These are phyloP conservation scores for Cettia cetti DNA, from an alignment of 2,113 vertebrate species.

Conservation along the genomic window DNA sequence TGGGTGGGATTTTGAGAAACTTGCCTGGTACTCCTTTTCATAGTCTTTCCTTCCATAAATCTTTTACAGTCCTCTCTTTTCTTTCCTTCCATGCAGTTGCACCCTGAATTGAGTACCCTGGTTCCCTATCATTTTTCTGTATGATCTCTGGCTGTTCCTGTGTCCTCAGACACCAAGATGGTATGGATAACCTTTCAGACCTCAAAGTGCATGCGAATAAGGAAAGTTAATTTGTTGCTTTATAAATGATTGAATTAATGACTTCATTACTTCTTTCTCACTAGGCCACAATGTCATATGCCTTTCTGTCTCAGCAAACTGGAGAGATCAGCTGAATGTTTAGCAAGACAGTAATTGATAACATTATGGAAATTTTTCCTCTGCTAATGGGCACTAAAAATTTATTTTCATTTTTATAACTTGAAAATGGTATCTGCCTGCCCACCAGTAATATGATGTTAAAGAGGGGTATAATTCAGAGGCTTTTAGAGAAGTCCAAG, in stretches of 20 bases:
- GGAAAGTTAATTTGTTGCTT: constrained; percentile 29
- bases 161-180: neutral
- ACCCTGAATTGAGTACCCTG: neutral
- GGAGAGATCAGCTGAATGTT: constrained; percentile 25
- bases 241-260: constrained; percentile 16
- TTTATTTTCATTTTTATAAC: constrained; percentile 43
- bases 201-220: neutral
- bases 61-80: neutral
- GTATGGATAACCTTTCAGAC: neutral
- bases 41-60: neutral
- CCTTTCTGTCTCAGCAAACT: constrained; percentile 21
- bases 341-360: constrained; percentile 50
- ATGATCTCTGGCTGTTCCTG: neutral
- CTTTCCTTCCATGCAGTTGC: neutral
- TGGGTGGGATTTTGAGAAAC: neutral
- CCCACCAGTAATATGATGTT: neutral
- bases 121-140: neutral
- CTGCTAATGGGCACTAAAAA: constrained; percentile 14
- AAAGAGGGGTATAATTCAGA: neutral
- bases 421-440: constrained; percentile 7
- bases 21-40: neutral
- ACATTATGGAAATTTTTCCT: neutral
- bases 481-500: neutral
- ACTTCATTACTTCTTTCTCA: constrained; percentile 8
- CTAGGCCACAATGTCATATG: neutral